Evolutionary conservation across 2,113 vertebrate genomes (phyloP).

Genomic region (Lycocorax pyrrhopterus): DNA sequence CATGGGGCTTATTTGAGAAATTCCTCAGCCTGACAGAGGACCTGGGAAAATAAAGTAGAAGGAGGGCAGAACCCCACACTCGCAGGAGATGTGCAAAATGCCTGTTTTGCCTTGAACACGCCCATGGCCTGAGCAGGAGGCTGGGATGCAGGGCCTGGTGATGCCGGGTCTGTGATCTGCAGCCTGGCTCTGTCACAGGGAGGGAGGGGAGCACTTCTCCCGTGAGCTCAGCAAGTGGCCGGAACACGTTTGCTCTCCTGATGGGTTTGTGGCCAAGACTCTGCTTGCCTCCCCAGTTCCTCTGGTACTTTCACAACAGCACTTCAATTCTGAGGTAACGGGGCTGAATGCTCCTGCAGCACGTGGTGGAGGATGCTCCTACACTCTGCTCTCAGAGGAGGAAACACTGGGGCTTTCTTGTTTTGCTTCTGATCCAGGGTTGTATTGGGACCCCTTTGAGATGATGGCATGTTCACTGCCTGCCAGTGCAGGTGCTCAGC

Average conservation of each 20-base stretch:
- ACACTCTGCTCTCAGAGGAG: neutral
- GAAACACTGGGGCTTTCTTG: neutral
- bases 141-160: neutral
- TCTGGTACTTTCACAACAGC: neutral
- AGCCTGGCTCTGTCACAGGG: neutral
- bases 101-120: neutral
- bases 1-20: neutral
- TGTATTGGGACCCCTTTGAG: neutral
- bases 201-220: neutral
- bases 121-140: neutral
- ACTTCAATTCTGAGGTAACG: neutral
- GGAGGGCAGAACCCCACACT: neutral
- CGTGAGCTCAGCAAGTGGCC: neutral
- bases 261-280: neutral
- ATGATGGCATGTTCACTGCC: accelerated
- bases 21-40: neutral
- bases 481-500: neutral
- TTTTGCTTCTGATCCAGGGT: neutral
- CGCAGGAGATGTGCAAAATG: neutral
- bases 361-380: neutral
- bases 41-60: neutral
- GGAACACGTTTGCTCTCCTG: neutral
- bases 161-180: accelerated
- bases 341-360: neutral
- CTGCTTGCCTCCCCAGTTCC: neutral